Evolutionary conservation across 1,140 invertebrate species (phyloP).

Genomic region (Bathynomus jamesi): DNA sequence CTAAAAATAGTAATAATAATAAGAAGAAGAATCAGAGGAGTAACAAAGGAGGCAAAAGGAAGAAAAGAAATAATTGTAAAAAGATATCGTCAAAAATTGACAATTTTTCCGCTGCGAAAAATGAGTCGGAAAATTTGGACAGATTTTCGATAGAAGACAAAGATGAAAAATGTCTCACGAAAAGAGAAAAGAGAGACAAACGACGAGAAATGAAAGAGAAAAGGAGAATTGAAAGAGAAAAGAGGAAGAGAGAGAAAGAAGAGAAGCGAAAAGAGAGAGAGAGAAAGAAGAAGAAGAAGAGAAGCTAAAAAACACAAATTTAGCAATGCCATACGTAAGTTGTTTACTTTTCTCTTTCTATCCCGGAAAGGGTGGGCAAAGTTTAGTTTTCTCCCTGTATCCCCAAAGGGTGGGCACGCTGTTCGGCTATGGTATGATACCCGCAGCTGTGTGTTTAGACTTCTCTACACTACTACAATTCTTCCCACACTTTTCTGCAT

Average conservation of each 20-base stretch:
- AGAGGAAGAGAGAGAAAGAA: conserved; percentile 4
- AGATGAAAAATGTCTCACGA: conserved; percentile 7
- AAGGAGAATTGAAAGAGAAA: neutral
- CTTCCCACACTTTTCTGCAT: no score
- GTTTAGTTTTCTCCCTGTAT: no score
- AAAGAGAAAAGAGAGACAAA: neutral
- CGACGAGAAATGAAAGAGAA: neutral
- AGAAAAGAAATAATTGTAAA: neutral
- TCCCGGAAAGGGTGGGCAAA: no score
- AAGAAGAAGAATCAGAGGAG: neutral
- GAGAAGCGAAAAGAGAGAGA: neutral
- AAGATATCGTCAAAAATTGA: neutral
- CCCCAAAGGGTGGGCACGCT: no score
- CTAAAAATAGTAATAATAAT: conserved; percentile 8
- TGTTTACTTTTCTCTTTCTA: no score
- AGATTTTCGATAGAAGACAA: neutral
- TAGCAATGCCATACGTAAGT: no score
- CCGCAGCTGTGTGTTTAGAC: no score
- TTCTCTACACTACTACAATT: no score
- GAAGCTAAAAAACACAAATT: neutral
- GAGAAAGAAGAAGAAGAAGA: neutral
- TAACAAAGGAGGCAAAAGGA: neutral
- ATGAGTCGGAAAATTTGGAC: neutral
- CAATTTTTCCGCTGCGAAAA: neutral
- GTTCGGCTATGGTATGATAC: no score